A percentile compares a stretch with the other conserved stretches of the same genome.
Conservation (phyloP, 2,797 vertebrate genomes). For the Enteromius unitaeniatus region DNA sequence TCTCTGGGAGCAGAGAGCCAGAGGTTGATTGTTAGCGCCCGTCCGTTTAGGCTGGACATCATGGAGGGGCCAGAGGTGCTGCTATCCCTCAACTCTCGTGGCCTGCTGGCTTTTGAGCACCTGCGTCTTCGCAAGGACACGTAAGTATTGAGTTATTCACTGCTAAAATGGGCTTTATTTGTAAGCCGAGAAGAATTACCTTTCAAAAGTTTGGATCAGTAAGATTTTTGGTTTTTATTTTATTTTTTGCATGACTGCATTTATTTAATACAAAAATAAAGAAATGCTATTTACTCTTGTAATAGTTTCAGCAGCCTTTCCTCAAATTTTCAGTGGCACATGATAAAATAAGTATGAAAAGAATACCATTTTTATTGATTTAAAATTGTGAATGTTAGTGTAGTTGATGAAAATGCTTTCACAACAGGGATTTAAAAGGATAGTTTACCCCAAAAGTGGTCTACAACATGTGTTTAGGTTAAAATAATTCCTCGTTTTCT, state of each 20-base stretch:
- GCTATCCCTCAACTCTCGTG: constrained; percentile 91
- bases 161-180: background rate
- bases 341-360: background rate
- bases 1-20: constrained; percentile 82
- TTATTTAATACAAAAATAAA: background rate
- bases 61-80: constrained; percentile 86
- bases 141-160: constrained; percentile 78
- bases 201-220: background rate
- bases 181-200: background rate
- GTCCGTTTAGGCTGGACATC: constrained; percentile 91
- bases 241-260: background rate
- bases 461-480: background rate
- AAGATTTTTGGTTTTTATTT: background rate
- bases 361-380: background rate
- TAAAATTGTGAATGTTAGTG: background rate
- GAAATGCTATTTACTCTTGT: background rate
- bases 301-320: background rate
- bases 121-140: constrained; percentile 89
- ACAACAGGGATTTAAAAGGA: background rate
- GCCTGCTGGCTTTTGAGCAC: constrained; percentile 90
- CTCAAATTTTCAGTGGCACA: background rate
- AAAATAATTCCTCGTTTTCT: background rate
- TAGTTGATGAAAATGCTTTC: background rate
- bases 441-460: background rate
- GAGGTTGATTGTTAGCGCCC: constrained; percentile 86